Evolutionary conservation across 2,113 vertebrate species (phyloP).

Genomic region (Callithrix jacchus): DNA sequence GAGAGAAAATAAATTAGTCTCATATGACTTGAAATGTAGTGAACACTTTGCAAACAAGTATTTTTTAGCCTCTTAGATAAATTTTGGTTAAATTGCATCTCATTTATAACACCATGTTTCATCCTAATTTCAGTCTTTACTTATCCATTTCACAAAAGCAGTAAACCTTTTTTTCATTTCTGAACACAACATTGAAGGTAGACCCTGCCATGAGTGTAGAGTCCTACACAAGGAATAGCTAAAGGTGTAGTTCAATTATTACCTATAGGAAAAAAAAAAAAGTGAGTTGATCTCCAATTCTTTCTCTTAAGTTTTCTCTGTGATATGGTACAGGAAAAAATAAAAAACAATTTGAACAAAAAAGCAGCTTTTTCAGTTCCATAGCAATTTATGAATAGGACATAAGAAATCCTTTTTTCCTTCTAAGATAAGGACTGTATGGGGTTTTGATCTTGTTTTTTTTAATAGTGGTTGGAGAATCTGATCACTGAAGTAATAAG

Average conservation of each 20-base stretch:
- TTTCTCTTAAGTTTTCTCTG: conserved; percentile 6
- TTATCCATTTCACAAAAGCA: neutral
- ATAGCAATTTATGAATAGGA: neutral
- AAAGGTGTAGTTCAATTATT: neutral
- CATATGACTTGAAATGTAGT: neutral
- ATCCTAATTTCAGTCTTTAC: neutral
- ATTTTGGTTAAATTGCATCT: neutral
- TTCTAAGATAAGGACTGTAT: neutral
- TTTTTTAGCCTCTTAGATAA: neutral
- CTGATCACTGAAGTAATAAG: neutral
- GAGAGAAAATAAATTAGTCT: neutral
- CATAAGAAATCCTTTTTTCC: neutral
- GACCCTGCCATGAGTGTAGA: neutral
- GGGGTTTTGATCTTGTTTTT: neutral
- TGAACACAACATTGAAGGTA: neutral
- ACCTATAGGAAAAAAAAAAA: neutral
- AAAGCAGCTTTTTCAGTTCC: neutral
- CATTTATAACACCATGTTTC: neutral
- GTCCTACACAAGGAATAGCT: neutral
- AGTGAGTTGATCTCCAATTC: neutral
- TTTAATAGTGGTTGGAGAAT: neutral
- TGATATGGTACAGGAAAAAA: conserved; percentile 1
- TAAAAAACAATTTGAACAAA: neutral
- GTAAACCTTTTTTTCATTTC: no score
- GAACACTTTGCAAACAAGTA: neutral